Conservation (phyloP, 2,113 vertebrate genomes). For the Gobiocypris rarus region DNA sequence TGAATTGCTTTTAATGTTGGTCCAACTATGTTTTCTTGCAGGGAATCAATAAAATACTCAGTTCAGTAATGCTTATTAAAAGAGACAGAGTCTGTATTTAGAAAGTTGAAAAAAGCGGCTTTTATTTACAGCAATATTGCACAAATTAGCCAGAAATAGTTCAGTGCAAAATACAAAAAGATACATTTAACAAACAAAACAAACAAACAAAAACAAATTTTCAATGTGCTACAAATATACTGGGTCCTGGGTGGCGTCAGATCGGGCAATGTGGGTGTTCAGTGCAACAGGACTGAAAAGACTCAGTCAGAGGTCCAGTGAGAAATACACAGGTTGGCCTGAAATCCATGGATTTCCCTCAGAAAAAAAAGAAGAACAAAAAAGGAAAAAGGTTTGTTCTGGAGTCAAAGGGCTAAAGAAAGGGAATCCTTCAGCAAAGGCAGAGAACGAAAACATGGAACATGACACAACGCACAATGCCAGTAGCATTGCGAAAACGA, state of each 20-base stretch:
- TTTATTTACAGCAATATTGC: constrained; percentile 92
- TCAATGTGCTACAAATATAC: constrained; percentile 85
- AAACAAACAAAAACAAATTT: constrained; percentile 73
- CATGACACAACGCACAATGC: constrained; percentile 7
- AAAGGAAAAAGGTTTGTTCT: constrained; percentile 27
- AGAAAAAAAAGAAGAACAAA: background rate
- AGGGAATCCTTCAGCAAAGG: background rate
- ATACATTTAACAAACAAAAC: constrained; percentile 45
- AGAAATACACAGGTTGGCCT: constrained; percentile 59
- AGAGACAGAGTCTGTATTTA: constrained; percentile 14
- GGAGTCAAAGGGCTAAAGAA: constrained; percentile 26
- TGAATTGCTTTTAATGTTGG: background rate
- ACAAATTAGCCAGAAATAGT: constrained; percentile 86
- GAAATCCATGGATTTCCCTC: constrained; percentile 30
- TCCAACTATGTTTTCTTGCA: background rate
- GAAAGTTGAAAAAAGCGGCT: constrained; percentile 59
- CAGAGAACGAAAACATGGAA: background rate
- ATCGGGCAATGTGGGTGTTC: constrained; percentile 64
- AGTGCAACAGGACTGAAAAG: constrained; percentile 59
- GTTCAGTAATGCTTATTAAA: background rate
- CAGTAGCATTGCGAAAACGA: constrained; percentile 66
- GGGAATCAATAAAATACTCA: background rate
- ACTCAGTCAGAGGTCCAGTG: constrained; percentile 63
- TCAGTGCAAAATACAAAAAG: constrained; percentile 86
- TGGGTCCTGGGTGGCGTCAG: constrained; percentile 83